Conservation (phyloP, 2,113 vertebrate genomes). For the Carettochelys insculpta region DNA sequence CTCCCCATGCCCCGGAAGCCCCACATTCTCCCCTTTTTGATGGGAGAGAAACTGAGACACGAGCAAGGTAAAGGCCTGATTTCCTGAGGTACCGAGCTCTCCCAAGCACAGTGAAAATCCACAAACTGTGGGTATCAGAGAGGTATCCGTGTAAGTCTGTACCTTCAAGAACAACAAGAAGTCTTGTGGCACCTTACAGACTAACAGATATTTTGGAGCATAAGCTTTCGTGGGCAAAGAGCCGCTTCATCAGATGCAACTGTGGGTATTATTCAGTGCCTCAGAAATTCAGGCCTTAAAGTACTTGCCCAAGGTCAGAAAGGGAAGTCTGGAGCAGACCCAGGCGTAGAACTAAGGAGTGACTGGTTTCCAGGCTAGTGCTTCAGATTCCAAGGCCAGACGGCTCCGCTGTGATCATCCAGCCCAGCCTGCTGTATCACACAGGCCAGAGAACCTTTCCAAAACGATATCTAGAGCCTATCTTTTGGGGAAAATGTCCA, state of each 20-base stretch:
- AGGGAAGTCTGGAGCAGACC: background rate
- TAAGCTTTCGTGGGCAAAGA: too few relatives aligned
- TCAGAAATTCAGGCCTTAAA: background rate
- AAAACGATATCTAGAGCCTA: background rate
- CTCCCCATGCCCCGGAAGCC: background rate
- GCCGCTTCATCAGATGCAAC: too few relatives aligned
- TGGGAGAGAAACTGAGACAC: background rate
- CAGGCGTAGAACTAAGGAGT: background rate
- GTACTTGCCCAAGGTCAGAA: background rate
- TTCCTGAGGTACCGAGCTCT: background rate
- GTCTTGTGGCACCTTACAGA: too few relatives aligned
- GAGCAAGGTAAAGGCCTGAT: background rate
- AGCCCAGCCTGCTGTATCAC: background rate
- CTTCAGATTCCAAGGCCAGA: background rate
- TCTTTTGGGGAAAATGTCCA: background rate
- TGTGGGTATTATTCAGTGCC: too few relatives aligned
- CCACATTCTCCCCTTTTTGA: background rate
- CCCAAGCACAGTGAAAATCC: background rate
- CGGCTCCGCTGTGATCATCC: background rate
- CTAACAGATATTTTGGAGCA: too few relatives aligned
- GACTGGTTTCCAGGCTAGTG: background rate
- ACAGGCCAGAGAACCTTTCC: background rate
- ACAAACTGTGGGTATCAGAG: background rate
- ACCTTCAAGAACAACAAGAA: too few relatives aligned
- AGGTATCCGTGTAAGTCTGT: too few relatives aligned